A percentile compares a stretch with the other conserved stretches of the same genome.
These are phyloP conservation scores for Myiagra hebetior DNA, from an alignment of 2,113 vertebrate genomes.

Conservation along the genomic window DNA sequence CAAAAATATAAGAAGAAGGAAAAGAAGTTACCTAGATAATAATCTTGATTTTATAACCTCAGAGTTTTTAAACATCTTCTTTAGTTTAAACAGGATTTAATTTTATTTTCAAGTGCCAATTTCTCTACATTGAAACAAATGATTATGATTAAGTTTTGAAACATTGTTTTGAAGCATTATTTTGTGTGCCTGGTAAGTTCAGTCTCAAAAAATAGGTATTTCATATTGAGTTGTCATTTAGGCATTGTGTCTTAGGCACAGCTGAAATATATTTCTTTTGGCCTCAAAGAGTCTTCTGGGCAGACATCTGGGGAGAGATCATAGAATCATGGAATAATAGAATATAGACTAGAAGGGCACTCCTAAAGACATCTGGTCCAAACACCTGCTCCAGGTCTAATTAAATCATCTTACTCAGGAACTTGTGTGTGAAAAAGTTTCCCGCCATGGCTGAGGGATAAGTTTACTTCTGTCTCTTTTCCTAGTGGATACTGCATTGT, in stretches of 20 bases:
- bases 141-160: slow-evolving; percentile 45
- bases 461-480: background rate
- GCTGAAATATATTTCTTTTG: background rate
- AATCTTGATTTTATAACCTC: slow-evolving; percentile 36
- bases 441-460: background rate
- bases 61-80: background rate
- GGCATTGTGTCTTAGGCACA: background rate
- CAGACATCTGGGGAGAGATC: background rate
- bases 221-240: background rate
- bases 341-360: background rate
- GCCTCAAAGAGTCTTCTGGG: background rate
- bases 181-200: slow-evolving; percentile 7
- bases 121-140: slow-evolving; percentile 55
- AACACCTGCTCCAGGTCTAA: background rate
- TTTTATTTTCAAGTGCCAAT: slow-evolving; percentile 50
- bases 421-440: background rate
- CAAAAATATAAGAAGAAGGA: background rate
- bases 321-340: background rate
- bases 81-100: slow-evolving; percentile 43
- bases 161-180: slow-evolving; percentile 32
- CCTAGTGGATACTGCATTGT: background rate
- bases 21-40: slow-evolving; percentile 19
- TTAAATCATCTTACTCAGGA: background rate
- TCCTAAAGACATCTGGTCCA: background rate
- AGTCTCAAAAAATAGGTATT: background rate